A percentile compares a stretch with the other conserved stretches of the same genome.
phyloP scores from a whole-genome alignment of 2,113 vertebrate genomes.

The Aythya baeri region DNA sequence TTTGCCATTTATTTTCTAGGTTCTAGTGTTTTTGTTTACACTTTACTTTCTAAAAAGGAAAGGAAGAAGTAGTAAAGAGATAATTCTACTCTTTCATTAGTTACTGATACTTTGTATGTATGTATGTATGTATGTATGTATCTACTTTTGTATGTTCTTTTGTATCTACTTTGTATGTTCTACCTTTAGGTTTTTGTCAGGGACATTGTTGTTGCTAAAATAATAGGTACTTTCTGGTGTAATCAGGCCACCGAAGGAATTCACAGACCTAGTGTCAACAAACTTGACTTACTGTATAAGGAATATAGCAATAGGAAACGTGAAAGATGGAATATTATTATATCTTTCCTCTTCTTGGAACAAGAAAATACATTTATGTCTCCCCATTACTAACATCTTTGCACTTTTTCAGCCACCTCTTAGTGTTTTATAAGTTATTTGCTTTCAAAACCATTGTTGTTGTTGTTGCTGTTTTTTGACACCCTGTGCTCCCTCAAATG shows the following conservation, averaged over 20 bases:
- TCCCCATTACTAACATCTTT: not conserved
- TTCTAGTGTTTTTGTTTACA: not conserved
- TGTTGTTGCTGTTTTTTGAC: not conserved
- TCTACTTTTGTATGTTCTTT: no score
- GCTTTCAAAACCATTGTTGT: not conserved
- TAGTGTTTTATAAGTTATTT: not conserved
- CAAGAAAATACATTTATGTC: not conserved
- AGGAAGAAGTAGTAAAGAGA: not conserved
- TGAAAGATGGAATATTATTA: not conserved
- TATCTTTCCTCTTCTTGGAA: not conserved
- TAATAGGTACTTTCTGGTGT: not conserved
- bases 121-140: not conserved
- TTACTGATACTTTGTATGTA: not conserved
- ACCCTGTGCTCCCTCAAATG: not conserved
- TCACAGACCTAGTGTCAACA: not conserved
- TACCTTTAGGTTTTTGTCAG: not conserved
- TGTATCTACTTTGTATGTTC: not conserved
- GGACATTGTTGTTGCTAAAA: accelerated
- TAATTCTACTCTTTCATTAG: not conserved
- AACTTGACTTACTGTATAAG: not conserved
- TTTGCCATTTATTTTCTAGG: not conserved
- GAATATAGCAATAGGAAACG: not conserved
- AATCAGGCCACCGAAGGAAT: not conserved
- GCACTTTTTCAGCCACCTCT: accelerated
- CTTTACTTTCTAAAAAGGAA: not conserved